These are phyloP conservation scores for Liolophura sinensis DNA, from an alignment of 1,140 invertebrate species.

Conservation along the genomic window DNA sequence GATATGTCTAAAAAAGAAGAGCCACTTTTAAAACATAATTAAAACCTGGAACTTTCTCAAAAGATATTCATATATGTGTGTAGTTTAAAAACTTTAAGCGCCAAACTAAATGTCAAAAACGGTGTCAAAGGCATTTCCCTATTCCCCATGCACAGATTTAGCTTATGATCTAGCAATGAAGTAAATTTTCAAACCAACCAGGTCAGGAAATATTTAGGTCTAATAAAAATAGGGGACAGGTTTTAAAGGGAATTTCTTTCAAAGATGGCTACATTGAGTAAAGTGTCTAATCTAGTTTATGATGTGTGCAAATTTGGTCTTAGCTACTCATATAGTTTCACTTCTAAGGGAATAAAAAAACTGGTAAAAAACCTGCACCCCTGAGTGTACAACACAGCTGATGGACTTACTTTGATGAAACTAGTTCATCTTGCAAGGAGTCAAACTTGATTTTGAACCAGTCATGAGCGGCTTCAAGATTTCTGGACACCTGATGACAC, in stretches of 20 bases:
- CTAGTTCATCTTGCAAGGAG: slow-evolving; percentile 44
- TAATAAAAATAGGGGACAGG: too few relatives aligned
- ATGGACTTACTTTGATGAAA: slow-evolving; percentile 35
- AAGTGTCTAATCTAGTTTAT: too few relatives aligned
- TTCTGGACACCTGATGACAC: slow-evolving; percentile 41
- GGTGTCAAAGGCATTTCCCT: neutral
- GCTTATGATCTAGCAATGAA: neutral
- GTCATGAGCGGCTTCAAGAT: slow-evolving; percentile 50
- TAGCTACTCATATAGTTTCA: too few relatives aligned
- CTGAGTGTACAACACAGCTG: neutral
- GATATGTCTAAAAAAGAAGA: slow-evolving; percentile 25
- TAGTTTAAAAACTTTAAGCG: neutral
- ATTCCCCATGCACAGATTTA: neutral
- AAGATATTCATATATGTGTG: neutral
- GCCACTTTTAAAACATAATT: neutral
- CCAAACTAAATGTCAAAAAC: neutral
- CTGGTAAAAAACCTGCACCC: neutral
- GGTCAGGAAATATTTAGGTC: too few relatives aligned
- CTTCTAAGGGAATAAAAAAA: too few relatives aligned
- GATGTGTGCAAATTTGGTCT: too few relatives aligned
- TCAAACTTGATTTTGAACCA: slow-evolving; percentile 55
- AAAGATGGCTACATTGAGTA: too few relatives aligned
- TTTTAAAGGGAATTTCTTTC: too few relatives aligned
- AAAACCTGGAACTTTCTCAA: neutral
- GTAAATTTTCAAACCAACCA: too few relatives aligned